phyloP scores from a whole-genome alignment of 2,113 vertebrate species.

The Mormyrus lacerda region DNA sequence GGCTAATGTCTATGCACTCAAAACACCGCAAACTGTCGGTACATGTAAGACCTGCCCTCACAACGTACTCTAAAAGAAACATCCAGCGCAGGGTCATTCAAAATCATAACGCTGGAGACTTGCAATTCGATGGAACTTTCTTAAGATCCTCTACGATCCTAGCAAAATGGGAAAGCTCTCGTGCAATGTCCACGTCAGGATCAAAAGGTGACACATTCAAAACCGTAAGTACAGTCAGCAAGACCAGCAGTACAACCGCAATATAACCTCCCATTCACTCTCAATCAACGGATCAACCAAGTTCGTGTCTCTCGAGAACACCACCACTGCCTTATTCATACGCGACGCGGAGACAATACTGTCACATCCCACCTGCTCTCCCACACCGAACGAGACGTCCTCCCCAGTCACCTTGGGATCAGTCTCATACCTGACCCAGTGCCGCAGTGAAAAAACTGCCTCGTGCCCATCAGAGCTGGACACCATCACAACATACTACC shows the following conservation, averaged over 20 bases:
- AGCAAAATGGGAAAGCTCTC: neutral
- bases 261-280: too few species aligned
- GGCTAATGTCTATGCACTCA: neutral
- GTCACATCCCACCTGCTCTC: neutral
- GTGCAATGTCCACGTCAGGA: neutral
- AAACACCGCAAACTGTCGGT: neutral
- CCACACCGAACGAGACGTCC: neutral
- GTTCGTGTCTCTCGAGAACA: too few species aligned
- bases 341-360: neutral
- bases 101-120: neutral
- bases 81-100: neutral
- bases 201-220: neutral
- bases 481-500: neutral
- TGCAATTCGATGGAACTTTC: too few species aligned
- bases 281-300: too few species aligned
- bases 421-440: neutral
- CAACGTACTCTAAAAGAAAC: neutral
- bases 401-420: neutral
- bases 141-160: neutral
- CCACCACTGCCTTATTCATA: too few species aligned
- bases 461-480: neutral
- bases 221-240: neutral
- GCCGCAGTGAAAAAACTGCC: neutral
- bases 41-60: neutral
- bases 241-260: too few species aligned